Base-by-base conservation (phyloP, 2,113 vertebrate genomes). In the Cynopterus brachyotis region DNA sequence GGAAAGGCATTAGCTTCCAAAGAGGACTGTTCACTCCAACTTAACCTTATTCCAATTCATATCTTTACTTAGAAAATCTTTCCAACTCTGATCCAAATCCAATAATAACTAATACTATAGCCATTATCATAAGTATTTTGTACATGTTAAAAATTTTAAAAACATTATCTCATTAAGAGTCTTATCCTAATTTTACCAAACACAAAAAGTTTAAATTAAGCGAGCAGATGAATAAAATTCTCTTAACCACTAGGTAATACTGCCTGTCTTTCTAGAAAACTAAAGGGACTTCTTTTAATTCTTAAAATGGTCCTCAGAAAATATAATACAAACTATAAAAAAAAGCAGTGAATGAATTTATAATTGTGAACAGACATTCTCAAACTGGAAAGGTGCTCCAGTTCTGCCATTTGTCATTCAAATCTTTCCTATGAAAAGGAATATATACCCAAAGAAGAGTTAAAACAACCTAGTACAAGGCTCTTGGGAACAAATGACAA, bases 241-340 rank as follows among this genome's bases (percentile, higher is more conserved):
- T 87, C 76, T 75, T 89, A 95, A 69, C 20, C 8, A 64, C 24
- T 75, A 66, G 2, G 53, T 2, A 83, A 75, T 84, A 80, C 6
- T 70, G 30, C 57, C 93, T 83, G 19, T 82, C 42, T 90, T 91
- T 93, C 82, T 67, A 86, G 64, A 96, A 96, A 96, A 94, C 45
- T 60, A 87, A 88, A 83, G 8, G 7, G 64, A 50, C 8, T 59
- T 95, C 57, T 95, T 91, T 87, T 76, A 24, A 89, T 83, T 70
- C 30, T 28, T 92, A 83, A 69, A 57, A 37, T 66, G 59, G 45
- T 6, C 50, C n/a, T 50, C 35, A 93, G 47, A 83, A 95, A 86
- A 42, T 75, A 92, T 1, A 96, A 90, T 11, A 72, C 32, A 82
- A 89, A 89, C 60, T 89, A 24, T 4, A 53, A 47, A 50, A 79